phyloP scores from a whole-genome alignment of 1,140 invertebrate species.

The Augochlora pura region DNA sequence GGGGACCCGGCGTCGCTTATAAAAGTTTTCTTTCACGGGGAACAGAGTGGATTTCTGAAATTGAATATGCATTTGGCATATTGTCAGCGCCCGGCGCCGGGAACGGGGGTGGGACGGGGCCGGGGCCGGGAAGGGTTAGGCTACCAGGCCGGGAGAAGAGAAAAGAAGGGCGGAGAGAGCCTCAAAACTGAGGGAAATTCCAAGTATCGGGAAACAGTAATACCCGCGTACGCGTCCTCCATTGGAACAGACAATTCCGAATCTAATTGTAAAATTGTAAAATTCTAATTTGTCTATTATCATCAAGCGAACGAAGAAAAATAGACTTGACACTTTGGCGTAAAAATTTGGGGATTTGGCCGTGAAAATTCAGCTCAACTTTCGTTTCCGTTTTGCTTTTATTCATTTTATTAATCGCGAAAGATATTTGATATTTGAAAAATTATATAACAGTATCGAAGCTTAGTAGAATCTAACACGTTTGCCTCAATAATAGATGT shows the following conservation, averaged over 20 bases:
- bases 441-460: too few species aligned
- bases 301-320: too few species aligned
- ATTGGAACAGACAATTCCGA: background rate
- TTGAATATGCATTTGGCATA: conserved; percentile 69
- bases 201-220: conserved; percentile 22
- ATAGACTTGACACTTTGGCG: too few species aligned
- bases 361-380: too few species aligned
- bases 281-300: too few species aligned
- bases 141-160: background rate
- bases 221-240: background rate
- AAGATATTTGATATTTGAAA: too few species aligned
- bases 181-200: conserved; percentile 55
- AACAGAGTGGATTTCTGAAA: conserved; percentile 56
- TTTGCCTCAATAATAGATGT: too few species aligned
- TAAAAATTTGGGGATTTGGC: too few species aligned
- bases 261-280: too few species aligned
- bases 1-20: conserved; percentile 45
- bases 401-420: too few species aligned
- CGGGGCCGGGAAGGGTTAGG: background rate
- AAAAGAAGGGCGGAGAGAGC: conserved; percentile 2
- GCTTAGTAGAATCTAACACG: too few species aligned
- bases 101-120: conserved; percentile 13
- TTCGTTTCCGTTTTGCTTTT: too few species aligned
- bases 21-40: conserved; percentile 46
- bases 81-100: conserved; percentile 36